Evolutionary conservation across 1,140 invertebrate genomes (phyloP).

Genomic region (Philotrypesis tridentata): DNA sequence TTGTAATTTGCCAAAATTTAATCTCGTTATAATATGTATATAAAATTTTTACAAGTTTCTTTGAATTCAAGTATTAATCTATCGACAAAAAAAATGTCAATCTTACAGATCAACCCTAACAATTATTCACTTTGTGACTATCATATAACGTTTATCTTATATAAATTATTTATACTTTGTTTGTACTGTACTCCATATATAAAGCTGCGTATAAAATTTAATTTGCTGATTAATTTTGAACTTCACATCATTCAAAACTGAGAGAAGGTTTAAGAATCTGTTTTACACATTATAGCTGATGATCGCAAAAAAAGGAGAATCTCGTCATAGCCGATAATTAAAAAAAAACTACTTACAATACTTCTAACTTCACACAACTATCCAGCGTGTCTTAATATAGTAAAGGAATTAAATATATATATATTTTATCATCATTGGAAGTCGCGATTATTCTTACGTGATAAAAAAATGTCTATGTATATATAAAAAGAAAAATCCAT

Average conservation of each 20-base stretch:
- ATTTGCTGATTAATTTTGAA: neutral
- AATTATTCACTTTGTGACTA: neutral
- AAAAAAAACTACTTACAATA: neutral
- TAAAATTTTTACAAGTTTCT: constrained; percentile 31
- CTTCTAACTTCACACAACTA: neutral
- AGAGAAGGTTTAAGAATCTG: neutral
- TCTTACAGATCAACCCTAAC: constrained; percentile 7
- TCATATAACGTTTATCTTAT: neutral
- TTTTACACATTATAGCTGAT: too few relatives aligned
- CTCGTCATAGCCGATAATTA: neutral
- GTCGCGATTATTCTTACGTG: neutral
- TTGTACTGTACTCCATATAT: constrained; percentile 29
- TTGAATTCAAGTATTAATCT: neutral
- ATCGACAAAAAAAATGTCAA: neutral
- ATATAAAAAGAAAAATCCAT: neutral
- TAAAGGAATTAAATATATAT: neutral
- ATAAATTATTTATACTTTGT: constrained; percentile 9
- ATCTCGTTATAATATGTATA: neutral
- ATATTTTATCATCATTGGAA: neutral
- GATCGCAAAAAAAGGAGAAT: neutral
- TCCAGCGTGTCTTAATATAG: neutral
- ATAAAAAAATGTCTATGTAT: neutral
- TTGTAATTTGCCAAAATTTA: neutral
- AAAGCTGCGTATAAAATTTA: constrained; percentile 12
- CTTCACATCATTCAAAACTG: neutral